These are phyloP conservation scores for Sphinx pinastri DNA, from an alignment of 2,888 invertebrate genomes.

Conservation along the genomic window DNA sequence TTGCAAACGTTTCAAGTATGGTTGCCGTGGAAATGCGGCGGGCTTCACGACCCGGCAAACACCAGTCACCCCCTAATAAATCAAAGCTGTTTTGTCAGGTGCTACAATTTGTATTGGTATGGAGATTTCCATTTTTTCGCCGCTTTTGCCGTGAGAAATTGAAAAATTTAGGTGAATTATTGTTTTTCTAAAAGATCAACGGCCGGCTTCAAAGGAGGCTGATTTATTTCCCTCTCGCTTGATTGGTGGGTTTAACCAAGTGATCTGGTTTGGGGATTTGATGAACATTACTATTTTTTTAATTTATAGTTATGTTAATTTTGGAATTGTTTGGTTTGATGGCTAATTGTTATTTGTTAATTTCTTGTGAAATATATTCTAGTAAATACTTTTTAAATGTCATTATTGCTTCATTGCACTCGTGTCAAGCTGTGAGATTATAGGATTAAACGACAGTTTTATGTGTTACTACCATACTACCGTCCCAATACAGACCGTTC, in stretches of 20 bases:
- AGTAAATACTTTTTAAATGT: no score
- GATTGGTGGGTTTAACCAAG: constrained; percentile 24
- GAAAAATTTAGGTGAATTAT: constrained; percentile 22
- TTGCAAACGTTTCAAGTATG: constrained; percentile 48
- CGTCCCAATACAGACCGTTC: no score
- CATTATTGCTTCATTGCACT: no score
- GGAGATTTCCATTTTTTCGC: constrained; percentile 50
- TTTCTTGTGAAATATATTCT: neutral
- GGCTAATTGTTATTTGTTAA: neutral
- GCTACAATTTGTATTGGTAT: constrained; percentile 61
- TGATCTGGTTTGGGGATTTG: constrained; percentile 15
- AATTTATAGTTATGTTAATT: neutral
- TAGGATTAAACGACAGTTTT: no score
- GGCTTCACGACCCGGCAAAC: constrained; percentile 56
- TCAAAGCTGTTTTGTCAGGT: constrained; percentile 65
- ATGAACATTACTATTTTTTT: constrained; percentile 11
- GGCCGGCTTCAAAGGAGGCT: constrained; percentile 23
- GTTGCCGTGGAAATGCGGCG: constrained; percentile 52
- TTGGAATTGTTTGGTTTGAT: neutral
- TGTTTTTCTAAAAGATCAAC: constrained; percentile 20
- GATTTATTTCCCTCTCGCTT: constrained; percentile 18
- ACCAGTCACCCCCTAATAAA: constrained; percentile 60
- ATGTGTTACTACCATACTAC: no score
- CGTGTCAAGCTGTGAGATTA: no score
- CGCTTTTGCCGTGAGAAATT: constrained; percentile 31